phyloP scores from a whole-genome alignment of 2,113 vertebrate species.

The Megaceryle torquata region DNA sequence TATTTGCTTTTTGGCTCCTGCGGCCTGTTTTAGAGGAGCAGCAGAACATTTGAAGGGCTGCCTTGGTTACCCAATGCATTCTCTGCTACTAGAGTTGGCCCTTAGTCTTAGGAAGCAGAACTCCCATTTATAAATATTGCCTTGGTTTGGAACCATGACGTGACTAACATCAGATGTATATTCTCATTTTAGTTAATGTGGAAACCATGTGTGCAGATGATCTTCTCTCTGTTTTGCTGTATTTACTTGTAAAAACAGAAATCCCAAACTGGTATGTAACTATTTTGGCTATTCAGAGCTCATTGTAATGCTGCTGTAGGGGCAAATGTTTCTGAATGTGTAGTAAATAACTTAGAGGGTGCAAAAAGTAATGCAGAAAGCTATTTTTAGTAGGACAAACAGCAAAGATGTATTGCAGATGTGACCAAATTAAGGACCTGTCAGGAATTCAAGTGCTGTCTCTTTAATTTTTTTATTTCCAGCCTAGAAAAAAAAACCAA shows the following conservation, averaged over 20 bases:
- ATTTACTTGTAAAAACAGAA: conserved; percentile 94
- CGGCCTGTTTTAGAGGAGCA: neutral
- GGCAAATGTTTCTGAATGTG: neutral
- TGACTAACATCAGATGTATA: neutral
- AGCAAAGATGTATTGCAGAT: neutral
- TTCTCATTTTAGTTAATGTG: conserved; percentile 78
- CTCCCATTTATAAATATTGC: neutral
- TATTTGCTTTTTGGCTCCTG: neutral
- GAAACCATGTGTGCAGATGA: conserved; percentile 93
- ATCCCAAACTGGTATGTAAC: conserved; percentile 92
- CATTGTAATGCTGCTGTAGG: neutral
- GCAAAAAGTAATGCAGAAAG: neutral
- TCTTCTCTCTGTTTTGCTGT: conserved; percentile 91
- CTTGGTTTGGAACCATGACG: neutral
- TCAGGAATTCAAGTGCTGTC: neutral
- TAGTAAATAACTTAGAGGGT: neutral
- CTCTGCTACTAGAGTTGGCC: neutral
- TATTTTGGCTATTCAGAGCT: neutral
- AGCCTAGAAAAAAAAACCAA: neutral
- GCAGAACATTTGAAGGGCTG: neutral
- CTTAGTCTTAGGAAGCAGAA: neutral
- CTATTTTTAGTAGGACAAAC: neutral
- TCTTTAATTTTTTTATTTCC: neutral
- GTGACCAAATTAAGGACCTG: neutral
- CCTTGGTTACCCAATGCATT: neutral